Evolutionary conservation across 2,113 vertebrate species (phyloP), one percentile per base, ranked within the genome.

Genomic region (Hassar affinis): DNA sequence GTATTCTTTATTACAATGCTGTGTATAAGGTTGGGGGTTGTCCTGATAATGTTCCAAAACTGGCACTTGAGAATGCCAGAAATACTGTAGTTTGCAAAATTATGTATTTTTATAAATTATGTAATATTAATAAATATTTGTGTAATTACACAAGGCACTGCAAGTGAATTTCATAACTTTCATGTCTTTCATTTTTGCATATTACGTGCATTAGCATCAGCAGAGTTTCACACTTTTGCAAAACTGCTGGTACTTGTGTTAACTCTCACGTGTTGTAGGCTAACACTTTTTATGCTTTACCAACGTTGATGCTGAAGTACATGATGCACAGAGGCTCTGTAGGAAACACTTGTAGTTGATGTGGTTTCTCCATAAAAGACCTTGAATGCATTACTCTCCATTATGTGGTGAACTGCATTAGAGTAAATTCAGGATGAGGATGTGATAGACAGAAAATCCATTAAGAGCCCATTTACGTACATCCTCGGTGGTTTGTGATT

Each of bases 401-500:
- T 76, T 82, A 85, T 75, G 20, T 42, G 12, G 38, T 42, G 56
- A 22, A 27, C 33, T 79, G 51, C 68, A 78, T 79, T 78, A 18
- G 56, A 3, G 71, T 77, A 47, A 12, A 62, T 80, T 33, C 64
- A 71, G 52, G 6, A 62, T 33, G 35, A 80, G 42, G 49, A 64
- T 66, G 56, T 47, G 68, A 80, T 84, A 51, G 81, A 64, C 84
- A 86, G 62, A 35, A 84, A 42, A 66, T 38, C 77, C 42, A 72
- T 84, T 72, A 86, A 74, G 45, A 61, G 54, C 64, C 78, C 85
- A 87, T 88, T 82, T 72, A 42, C 6, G 38, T 42, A 85, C 56
- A 83, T 72, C 35, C 64, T n/a, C 15, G 62, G 49, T 78, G 84
- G 35, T 82, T 68, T 87, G 86, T 84, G 74, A 85, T 83, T 79